Conservation (phyloP, 2,888 invertebrate genomes). For the Drosophila helvetica region DNA sequence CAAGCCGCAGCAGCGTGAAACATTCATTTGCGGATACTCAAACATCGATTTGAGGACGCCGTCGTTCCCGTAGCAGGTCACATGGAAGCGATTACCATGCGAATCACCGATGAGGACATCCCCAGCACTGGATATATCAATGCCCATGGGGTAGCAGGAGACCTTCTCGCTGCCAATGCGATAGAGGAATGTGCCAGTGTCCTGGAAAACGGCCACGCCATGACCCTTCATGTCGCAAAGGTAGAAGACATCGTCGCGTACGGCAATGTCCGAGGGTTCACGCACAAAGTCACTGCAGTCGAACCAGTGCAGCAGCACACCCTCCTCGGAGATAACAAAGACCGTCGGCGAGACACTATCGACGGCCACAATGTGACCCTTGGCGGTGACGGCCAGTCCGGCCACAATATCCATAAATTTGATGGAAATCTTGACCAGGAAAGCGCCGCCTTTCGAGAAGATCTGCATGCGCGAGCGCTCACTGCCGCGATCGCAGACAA, state of each 20-base stretch:
- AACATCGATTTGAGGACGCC: constrained; percentile 95
- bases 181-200: constrained; percentile 95
- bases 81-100: constrained; percentile 98
- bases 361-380: constrained; percentile 97
- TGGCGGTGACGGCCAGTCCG: constrained; percentile 95
- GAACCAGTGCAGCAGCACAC: constrained; percentile 97
- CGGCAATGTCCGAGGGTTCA: constrained; percentile 98
- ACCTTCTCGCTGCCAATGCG: constrained; percentile 97
- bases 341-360: constrained; percentile 99
- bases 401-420: constrained; percentile 95
- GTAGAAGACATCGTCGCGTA: constrained; percentile 96
- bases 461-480: constrained; percentile 99
- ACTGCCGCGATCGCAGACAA: constrained; percentile 98
- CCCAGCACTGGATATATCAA: constrained; percentile 98
- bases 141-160: constrained; percentile 98
- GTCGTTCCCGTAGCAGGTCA: constrained; percentile 96
- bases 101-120: constrained; percentile 99
- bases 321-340: constrained; percentile 95
- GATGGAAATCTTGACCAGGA: constrained; percentile 96
- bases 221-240: constrained; percentile 99
- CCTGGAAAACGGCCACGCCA: constrained; percentile 97
- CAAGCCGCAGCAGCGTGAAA: constrained; percentile 98
- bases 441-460: constrained; percentile 97
- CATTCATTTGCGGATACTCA: constrained; percentile 99
- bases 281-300: constrained; percentile 99